Evolutionary conservation across 1,140 invertebrate species (phyloP).

Genomic region (Helicorthomorpha holstii): DNA sequence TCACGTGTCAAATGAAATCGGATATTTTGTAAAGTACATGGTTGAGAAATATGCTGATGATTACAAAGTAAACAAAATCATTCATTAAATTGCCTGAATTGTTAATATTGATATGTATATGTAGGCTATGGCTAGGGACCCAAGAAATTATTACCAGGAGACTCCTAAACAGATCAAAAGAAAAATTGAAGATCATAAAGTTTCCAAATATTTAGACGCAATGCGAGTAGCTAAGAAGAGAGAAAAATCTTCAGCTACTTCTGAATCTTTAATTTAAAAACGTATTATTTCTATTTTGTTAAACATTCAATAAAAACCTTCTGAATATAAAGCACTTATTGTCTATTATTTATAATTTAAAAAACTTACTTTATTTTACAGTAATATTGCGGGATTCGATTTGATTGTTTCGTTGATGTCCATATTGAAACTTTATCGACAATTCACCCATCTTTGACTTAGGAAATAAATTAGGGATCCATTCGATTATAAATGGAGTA

Average conservation of each 20-base stretch:
- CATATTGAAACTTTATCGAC: constrained; percentile 44
- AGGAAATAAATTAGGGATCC: constrained; percentile 56
- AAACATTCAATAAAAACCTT: background rate
- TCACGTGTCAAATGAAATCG: background rate
- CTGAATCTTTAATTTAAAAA: too few relatives aligned
- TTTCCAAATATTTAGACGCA: background rate
- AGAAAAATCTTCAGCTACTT: too few relatives aligned
- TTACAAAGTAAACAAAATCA: background rate
- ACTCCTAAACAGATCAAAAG: background rate
- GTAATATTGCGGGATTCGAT: constrained; percentile 19
- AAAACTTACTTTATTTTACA: background rate
- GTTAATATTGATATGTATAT: background rate
- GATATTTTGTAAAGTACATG: background rate
- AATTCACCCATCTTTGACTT: constrained; percentile 47
- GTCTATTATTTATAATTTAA: background rate
- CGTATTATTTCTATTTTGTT: too few relatives aligned
- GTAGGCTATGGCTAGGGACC: background rate
- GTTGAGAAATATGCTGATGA: background rate
- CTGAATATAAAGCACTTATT: background rate
- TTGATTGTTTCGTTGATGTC: constrained; percentile 34
- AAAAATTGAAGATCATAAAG: background rate
- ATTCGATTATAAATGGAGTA: constrained; percentile 55
- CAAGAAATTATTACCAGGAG: background rate
- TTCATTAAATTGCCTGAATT: background rate
- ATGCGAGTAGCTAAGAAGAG: background rate